phyloP scores from a whole-genome alignment of 2,113 vertebrate genomes.

The Calidris pugnax region DNA sequence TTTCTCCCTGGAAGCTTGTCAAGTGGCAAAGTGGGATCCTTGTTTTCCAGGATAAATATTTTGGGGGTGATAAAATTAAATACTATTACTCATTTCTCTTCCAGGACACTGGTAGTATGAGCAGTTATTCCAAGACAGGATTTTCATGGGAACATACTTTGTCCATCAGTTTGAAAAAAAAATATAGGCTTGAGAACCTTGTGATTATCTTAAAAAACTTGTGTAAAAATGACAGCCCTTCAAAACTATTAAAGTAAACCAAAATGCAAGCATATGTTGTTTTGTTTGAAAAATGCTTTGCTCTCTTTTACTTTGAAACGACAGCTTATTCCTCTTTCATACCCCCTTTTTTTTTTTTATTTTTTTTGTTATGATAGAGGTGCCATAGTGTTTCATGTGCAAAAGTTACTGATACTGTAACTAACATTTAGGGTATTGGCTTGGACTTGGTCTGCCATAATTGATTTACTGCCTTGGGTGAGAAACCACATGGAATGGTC shows the following conservation, averaged over 20 bases:
- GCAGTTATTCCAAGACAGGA: background rate
- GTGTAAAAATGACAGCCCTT: background rate
- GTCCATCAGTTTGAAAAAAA: background rate
- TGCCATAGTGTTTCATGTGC: background rate
- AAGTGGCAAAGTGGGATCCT: background rate
- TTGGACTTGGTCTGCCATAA: constrained; percentile 35
- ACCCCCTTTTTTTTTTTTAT: background rate
- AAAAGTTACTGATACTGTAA: constrained; percentile 40
- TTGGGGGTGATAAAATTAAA: background rate
- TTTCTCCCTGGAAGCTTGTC: background rate
- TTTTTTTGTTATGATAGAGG: background rate
- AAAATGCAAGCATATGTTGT: background rate
- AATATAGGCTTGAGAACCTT: background rate
- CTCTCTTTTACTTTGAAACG: constrained; percentile 17
- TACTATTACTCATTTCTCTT: background rate
- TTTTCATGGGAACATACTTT: background rate
- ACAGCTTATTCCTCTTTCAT: constrained; percentile 2
- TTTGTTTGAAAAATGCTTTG: constrained; percentile 16
- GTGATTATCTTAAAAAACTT: background rate
- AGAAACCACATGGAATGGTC: constrained; percentile 62
- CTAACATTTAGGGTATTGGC: constrained; percentile 35
- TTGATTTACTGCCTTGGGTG: constrained; percentile 72
- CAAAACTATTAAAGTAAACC: background rate
- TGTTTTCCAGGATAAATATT: background rate
- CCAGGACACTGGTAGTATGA: background rate